Base-by-base conservation (phyloP, 2,888 invertebrate genomes). In the Pediacus dermestoides region DNA sequence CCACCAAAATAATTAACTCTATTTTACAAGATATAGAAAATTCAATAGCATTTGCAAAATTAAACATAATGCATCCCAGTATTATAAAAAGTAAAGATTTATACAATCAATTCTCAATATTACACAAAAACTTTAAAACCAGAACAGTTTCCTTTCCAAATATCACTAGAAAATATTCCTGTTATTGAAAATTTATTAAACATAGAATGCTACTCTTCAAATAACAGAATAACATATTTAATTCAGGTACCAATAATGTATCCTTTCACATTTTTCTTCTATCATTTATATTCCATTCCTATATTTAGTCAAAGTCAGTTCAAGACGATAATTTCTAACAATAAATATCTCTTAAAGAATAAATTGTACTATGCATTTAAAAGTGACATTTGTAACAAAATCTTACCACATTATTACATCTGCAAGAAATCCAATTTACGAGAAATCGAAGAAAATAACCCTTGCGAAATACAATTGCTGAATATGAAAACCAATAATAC, bases 11-110 rank as follows among this genome's bases (percentile, higher is more conserved):
- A 23, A 34, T 42, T 13, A 30, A 27, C 9, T 34, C 26, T 8
- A 21, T 39, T 13, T 14, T 42, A 7, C 37, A 39, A 34, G 42
- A 42, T 30, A 27, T 41, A 3, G 41, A 41, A 37, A 41, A 41
- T 38, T 41, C 37, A 3, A 23, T 41, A 7, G 9, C 21, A 2
- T 41, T 41, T 26, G 12, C 26, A 9, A 30, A 31, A 23, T 4
- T 32, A 15, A 14, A 38, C 9, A 10, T 10, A 1, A 30, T 41
- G 25, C 41, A 30, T 11, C 32, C 41, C n/a, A 39, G 40, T 21
- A 39, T 39, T 2, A 41, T 41, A 15, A 41, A 32, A 18, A 22
- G 25, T 8, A 18, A n/a, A 10, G 41, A 41, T 18, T 11, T 41
- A 1, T 37, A 16, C 18, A 23, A 9, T 4, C 18, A 37, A 38